Conservation (phyloP, 2,113 vertebrate species). For the Lampris incognitus region DNA sequence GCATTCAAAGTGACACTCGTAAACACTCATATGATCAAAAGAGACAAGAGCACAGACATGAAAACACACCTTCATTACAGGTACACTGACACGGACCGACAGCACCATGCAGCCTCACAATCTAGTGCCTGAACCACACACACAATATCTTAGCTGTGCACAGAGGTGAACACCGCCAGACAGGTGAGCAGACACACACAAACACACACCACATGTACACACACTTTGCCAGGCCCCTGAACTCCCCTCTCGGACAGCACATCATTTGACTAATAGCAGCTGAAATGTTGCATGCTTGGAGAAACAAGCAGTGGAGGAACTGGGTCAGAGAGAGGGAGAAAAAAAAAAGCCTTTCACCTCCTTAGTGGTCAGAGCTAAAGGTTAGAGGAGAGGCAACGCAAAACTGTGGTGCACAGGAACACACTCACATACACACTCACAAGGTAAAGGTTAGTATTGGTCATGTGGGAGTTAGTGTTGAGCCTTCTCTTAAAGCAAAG, state of each 20-base stretch:
- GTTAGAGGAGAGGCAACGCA: conserved; percentile 64
- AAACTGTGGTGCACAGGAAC: conserved; percentile 17
- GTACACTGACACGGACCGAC: too few relatives aligned
- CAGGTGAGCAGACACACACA: conserved; percentile 63
- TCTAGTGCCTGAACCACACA: too few relatives aligned
- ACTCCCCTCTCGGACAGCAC: conserved; percentile 44
- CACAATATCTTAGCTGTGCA: not conserved
- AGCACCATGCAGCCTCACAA: too few relatives aligned
- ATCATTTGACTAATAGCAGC: conserved; percentile 76
- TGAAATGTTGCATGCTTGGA: conserved; percentile 77
- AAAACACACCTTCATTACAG: conserved; percentile 5
- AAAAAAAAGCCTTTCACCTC: conserved; percentile 64
- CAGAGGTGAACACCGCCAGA: conserved; percentile 51
- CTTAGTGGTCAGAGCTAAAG: conserved; percentile 68
- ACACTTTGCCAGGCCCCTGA: conserved; percentile 9
- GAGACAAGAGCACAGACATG: not conserved
- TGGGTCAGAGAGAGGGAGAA: conserved; percentile 60
- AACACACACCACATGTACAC: conserved; percentile 10
- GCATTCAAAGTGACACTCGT: not conserved
- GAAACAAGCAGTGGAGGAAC: conserved; percentile 71
- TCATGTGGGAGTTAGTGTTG: conserved; percentile 65
- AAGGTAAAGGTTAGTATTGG: conserved; percentile 75
- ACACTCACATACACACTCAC: conserved; percentile 1
- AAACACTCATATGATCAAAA: not conserved
- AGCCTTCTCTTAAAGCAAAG: conserved; percentile 42